Evolutionary conservation across 1,140 invertebrate species (phyloP), one percentile per base, ranked within the genome.

Genomic region (Drosophila persimilis): DNA sequence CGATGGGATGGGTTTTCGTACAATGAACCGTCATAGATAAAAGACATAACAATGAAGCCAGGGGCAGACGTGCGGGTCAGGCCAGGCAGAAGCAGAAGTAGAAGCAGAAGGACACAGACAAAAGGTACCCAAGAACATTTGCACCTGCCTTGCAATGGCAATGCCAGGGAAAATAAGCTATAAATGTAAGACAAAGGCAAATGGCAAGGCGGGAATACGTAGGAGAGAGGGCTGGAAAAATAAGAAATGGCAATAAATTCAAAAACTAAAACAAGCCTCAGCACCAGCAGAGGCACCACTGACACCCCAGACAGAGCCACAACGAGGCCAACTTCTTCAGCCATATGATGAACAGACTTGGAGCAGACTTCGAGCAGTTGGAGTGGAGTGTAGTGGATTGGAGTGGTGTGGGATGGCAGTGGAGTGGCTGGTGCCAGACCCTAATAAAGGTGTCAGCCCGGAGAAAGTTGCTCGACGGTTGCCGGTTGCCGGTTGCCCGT

Each of bases 221-320:
- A 53, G 63, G 8, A 69, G 48, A 31, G 62, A 62, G 35, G 55
- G 55, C 20, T 57, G 66, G 62, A 70, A 76, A 85, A 88, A 76
- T 88, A 79, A 76, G 73, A 88, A 86, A 88, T 83, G 75, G 83
- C 83, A 88, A 86, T 86, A 86, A 86, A 88, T 86, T 86, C 83
- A 88, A 86, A 67, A 88, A 86, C 83, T 81, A 86, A 86, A 86
- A 86, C 74, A 83, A 86, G 78, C 43, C 74, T 62, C 9, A 35
- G 35, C 35, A 39, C 9, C 31, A 35, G 31, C 31, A 29, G 29
- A 8, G 29, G 29, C 6, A 7, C 29, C 31, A 31, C 31, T 31
- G 31, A 9, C 31, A 31, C 31, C 31, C 31, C 31, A 31, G 31
- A 9, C 15, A 4, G 22, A 55, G 41, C 46, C 52, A 66, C 63